Evolutionary conservation across 2,113 vertebrate species (phyloP), one percentile per base, ranked within the genome.

Genomic region (Osmerus eperlanus): DNA sequence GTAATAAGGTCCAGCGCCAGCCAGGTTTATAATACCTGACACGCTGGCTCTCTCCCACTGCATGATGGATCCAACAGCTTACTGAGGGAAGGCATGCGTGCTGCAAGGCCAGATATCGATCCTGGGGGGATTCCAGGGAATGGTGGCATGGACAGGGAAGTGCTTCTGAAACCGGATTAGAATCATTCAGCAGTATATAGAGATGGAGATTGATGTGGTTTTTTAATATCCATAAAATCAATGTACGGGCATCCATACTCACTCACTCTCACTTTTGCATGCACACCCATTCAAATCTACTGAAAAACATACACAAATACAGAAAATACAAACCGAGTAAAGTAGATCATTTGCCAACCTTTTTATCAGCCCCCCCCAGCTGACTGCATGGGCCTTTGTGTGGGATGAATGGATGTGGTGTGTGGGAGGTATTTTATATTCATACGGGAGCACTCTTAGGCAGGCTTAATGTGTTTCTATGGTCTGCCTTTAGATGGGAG

Each of bases 21-120:
- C 75, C 5, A 52, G 3, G 3, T 1, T 75, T 70, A 62, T 23
- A 32, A 60, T 78, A 77, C 71, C 41, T 73, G 65, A 77, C 5
- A 14, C 52, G 18, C 75, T 52, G 70, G 71, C 70, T 1, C 25
- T 72, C 23, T 41, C 59, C 56, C 52, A 19, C 47, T 59, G 56
- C 55, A 66, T 81, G 71, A 77, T 65, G 76, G 77, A 84, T 83
- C 80, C 70, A 73, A 53, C 80, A 71, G 81, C 71, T 66, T 77
- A 79, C 75, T 78, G 76, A 84, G 71, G 67, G n/a, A 73, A 69
- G 32, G 36, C 71, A 36, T 41, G 36, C 8, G 36, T 78, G 59
- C 65, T 36, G 23, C 15, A 18, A 70, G 68, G 74, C 58, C 72
- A n/a, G 53, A 47, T 76, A 81, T 83, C 41, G 75, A 81, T 80